Evolutionary conservation across 2,888 invertebrate genomes (phyloP).

Genomic region (Drosophila diplacantha): DNA sequence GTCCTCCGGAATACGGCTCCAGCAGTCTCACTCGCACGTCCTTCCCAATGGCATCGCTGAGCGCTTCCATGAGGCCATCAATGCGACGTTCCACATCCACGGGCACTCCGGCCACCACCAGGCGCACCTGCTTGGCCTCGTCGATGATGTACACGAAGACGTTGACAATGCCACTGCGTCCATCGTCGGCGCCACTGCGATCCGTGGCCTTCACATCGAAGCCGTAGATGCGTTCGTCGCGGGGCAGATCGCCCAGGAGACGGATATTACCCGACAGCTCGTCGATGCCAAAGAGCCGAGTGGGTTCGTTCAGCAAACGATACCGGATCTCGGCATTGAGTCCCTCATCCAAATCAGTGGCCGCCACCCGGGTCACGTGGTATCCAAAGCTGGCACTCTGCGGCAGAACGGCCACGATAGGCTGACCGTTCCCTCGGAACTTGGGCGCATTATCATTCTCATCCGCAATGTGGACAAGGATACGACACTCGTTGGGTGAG

Average conservation of each 20-base stretch:
- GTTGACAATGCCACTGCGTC: conserved; percentile 89
- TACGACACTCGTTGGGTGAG: conserved; percentile 87
- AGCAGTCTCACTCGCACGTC: conserved; percentile 88
- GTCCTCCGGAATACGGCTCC: conserved; percentile 82
- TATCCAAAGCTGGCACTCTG: conserved; percentile 89
- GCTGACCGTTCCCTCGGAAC: conserved; percentile 86
- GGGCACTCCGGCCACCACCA: conserved; percentile 87
- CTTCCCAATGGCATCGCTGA: conserved; percentile 86
- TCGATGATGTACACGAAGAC: conserved; percentile 92
- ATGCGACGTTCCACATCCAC: conserved; percentile 86
- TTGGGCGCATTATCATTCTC: conserved; percentile 90
- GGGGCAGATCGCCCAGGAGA: conserved; percentile 82
- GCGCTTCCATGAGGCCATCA: conserved; percentile 83
- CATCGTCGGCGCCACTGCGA: conserved; percentile 87
- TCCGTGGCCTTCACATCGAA: conserved; percentile 94
- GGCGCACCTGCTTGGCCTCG: conserved; percentile 87
- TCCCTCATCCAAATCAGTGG: conserved; percentile 86
- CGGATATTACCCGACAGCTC: conserved; percentile 86
- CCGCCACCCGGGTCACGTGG: conserved; percentile 87
- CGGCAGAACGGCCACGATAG: conserved; percentile 89
- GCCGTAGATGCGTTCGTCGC: conserved; percentile 87
- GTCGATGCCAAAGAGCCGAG: conserved; percentile 87
- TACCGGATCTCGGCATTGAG: conserved; percentile 88
- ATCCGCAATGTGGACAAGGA: conserved; percentile 87
- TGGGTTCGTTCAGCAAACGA: conserved; percentile 87